Evolutionary conservation across 2,797 vertebrate genomes (phyloP), one percentile per base, ranked within the genome.

Genomic region (Paramormyrops hopkinsi): DNA sequence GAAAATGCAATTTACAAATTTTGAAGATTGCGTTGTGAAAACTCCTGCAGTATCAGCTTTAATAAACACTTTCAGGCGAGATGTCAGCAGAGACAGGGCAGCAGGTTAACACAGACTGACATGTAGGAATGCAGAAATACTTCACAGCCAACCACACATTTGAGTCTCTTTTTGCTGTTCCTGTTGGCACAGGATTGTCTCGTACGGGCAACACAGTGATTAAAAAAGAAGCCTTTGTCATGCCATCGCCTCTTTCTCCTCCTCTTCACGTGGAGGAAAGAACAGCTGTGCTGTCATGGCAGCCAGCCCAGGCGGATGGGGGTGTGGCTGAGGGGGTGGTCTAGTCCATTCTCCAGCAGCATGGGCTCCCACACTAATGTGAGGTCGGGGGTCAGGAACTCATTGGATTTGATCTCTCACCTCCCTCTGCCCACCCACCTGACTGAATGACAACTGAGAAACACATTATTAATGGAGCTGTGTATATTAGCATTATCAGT

Each of bases 221-320:
- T 41, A 65, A 54, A 54, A 22, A 29, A 46, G 65, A 7, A 9
- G 11, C 86, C 62, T 48, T 69, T 88, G 37, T 48, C 5, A 46
- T 62, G 56, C 86, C 22, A 50, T 46, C 3, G 41, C 19, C 56
- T 22, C 69, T 17, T 17, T 37, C 33, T 37, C 65, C 65, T 73
- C 37, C 59, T 48, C 41, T 37, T 88, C 41, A 37, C 37, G 2
- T 69, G 41, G 87, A 46, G 37, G 29, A 53, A 62, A n/a, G 54
- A 62, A 44, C 86, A 87, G 86, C 53, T 87, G 86, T 87, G 86
- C 29, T 54, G 41, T 69, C 41, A 88, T 65, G 87, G 87, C 59
- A 88, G 87, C 56, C 37, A 46, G 46, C 87, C 87, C 59, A 48
- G 87, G 87, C n/a, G 54, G n/a, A 54, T 88, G 37, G 56, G 54